Evolutionary conservation across 1,140 invertebrate species (phyloP).

Genomic region (Helicoverpa armigera): DNA sequence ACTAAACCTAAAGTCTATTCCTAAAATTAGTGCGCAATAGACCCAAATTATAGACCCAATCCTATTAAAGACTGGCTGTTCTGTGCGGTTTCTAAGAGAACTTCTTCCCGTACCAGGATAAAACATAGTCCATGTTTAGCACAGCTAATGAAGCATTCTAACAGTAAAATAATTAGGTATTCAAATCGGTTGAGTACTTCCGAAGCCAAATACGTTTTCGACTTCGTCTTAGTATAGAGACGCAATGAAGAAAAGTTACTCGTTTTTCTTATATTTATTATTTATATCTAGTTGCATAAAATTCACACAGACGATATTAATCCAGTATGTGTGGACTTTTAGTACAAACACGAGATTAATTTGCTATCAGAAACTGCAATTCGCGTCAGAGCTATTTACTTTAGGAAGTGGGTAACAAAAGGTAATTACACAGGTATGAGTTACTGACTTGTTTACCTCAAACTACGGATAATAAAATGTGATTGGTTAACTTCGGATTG

Average conservation of each 20-base stretch:
- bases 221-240: too few relatives aligned
- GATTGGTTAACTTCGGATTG: conserved; percentile 1
- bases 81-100: too few relatives aligned
- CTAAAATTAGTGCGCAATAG: neutral
- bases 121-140: too few relatives aligned
- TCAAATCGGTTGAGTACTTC: too few relatives aligned
- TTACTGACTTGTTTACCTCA: conserved; percentile 18
- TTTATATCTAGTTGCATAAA: neutral
- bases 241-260: too few relatives aligned
- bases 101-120: too few relatives aligned
- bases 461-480: conserved; percentile 11
- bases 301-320: conserved; percentile 4
- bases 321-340: neutral
- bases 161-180: too few relatives aligned
- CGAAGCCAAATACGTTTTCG: too few relatives aligned
- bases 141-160: too few relatives aligned
- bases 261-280: neutral
- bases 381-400: conserved; percentile 24
- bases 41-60: too few relatives aligned
- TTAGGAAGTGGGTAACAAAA: conserved; percentile 21
- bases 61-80: too few relatives aligned
- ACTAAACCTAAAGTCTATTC: too few relatives aligned
- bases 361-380: conserved; percentile 12
- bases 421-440: conserved; percentile 25
- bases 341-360: conserved; percentile 17